A percentile compares a stretch with the other conserved stretches of the same genome.
phyloP scores from a whole-genome alignment of 2,888 invertebrate genomes.

The Synergus itoensis region DNA sequence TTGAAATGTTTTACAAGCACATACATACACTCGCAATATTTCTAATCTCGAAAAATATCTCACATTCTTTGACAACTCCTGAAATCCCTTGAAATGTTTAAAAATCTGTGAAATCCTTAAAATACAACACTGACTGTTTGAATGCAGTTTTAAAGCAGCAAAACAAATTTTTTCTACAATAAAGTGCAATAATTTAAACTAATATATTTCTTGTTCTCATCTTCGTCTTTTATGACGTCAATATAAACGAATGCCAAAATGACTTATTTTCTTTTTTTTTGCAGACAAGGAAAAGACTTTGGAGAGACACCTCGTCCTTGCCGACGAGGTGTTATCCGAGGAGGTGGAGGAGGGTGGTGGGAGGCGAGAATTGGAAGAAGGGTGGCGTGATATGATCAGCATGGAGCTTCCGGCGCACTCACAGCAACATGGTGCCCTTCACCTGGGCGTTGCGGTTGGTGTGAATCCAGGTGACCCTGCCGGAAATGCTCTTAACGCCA shows the following conservation, averaged over 20 bases:
- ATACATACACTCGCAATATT: no score
- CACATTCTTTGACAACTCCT: no score
- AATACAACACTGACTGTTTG: no score
- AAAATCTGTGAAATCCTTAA: no score
- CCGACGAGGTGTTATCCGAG: constrained; percentile 66
- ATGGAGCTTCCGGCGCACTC: constrained; percentile 75
- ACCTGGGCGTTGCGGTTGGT: constrained; percentile 69
- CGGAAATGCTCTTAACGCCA: constrained; percentile 70
- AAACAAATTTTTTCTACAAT: no score
- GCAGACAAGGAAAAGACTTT: constrained; percentile 51
- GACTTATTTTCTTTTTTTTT: neutral
- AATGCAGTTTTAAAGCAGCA: no score
- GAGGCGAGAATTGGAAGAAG: constrained; percentile 67
- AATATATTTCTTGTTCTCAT: no score
- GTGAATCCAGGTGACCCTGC: constrained; percentile 72
- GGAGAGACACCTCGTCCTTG: constrained; percentile 66
- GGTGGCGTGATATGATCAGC: constrained; percentile 76
- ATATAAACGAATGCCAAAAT: neutral
- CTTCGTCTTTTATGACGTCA: neutral
- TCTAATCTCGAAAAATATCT: no score
- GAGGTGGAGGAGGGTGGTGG: constrained; percentile 66
- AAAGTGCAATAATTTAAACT: no score
- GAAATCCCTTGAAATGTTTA: no score
- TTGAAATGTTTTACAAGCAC: no score
- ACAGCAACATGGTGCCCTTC: constrained; percentile 74